Conservation (phyloP, 2,888 invertebrate species). For the Hydriomena furcata region DNA sequence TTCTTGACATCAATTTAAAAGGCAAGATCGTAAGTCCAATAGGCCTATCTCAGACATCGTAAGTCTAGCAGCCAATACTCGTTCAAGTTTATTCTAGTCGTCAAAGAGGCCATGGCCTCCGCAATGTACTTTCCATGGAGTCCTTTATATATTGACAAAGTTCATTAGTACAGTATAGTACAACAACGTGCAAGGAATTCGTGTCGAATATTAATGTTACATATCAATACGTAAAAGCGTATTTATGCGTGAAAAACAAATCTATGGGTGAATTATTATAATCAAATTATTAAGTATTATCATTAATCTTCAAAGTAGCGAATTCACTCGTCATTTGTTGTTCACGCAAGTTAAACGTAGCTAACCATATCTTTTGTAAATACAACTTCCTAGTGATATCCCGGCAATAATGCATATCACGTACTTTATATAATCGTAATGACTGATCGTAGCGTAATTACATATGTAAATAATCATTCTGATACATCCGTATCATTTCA, state of each 20-base stretch:
- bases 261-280: slow-evolving; percentile 23
- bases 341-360: slow-evolving; percentile 41
- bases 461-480: slow-evolving; percentile 34
- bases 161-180: slow-evolving; percentile 31
- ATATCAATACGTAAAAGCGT: slow-evolving; percentile 39
- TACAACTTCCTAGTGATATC: slow-evolving; percentile 64
- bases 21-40: slow-evolving; percentile 39
- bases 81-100: slow-evolving; percentile 31
- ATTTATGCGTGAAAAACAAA: slow-evolving; percentile 39
- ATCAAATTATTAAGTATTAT: slow-evolving; percentile 18
- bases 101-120: slow-evolving; percentile 28
- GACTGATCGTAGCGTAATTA: slow-evolving; percentile 60
- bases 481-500: slow-evolving; percentile 31
- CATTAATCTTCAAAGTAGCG: slow-evolving; percentile 12
- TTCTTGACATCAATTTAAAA: slow-evolving; percentile 41
- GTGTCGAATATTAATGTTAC: slow-evolving; percentile 39
- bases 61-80: slow-evolving; percentile 33
- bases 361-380: slow-evolving; percentile 63
- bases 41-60: slow-evolving; percentile 26
- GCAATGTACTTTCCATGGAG: slow-evolving; percentile 33
- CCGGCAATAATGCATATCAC: slow-evolving; percentile 82
- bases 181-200: slow-evolving; percentile 36
- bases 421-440: slow-evolving; percentile 54
- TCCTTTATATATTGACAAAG: slow-evolving; percentile 36
- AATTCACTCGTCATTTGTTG: slow-evolving; percentile 41